These are phyloP conservation scores for Oreamnos americanus DNA, from an alignment of 2,113 vertebrate species.

Conservation along the genomic window DNA sequence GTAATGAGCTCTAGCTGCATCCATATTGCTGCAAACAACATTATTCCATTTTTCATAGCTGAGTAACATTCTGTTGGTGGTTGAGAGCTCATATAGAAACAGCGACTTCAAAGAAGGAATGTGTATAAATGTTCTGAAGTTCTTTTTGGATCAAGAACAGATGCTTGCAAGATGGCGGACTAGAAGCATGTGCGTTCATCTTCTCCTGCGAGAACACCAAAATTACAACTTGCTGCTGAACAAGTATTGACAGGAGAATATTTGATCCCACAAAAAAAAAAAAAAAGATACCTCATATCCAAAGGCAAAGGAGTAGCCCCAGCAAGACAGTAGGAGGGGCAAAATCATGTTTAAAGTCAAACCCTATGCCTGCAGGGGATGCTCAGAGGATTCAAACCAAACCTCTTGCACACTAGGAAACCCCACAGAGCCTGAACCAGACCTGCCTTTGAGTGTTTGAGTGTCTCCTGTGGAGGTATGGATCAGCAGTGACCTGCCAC, in stretches of 20 bases:
- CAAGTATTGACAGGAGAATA: not conserved
- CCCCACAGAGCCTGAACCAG: not conserved
- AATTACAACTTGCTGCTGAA: not conserved
- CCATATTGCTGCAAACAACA: not conserved
- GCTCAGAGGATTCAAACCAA: not conserved
- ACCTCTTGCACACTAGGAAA: not conserved
- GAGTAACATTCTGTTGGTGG: not conserved
- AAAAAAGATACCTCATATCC: not conserved
- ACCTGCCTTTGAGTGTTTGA: not conserved
- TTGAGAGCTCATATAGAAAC: not conserved
- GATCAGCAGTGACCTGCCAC: rapidly evolving
- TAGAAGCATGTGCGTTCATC: rapidly evolving
- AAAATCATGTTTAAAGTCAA: not conserved
- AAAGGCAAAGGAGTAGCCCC: not conserved
- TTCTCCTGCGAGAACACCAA: not conserved
- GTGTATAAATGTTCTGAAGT: not conserved
- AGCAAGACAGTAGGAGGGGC: not conserved
- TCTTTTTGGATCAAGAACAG: not conserved
- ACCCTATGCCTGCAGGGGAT: not conserved
- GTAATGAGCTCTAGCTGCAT: not conserved
- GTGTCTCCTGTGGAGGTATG: not conserved
- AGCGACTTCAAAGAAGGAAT: rapidly evolving
- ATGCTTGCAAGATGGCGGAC: rapidly evolving
- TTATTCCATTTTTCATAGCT: not conserved
- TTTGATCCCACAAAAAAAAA: not conserved